These are phyloP conservation scores for Gallirallus australis DNA, from an alignment of 2,797 vertebrate species.

Conservation along the genomic window DNA sequence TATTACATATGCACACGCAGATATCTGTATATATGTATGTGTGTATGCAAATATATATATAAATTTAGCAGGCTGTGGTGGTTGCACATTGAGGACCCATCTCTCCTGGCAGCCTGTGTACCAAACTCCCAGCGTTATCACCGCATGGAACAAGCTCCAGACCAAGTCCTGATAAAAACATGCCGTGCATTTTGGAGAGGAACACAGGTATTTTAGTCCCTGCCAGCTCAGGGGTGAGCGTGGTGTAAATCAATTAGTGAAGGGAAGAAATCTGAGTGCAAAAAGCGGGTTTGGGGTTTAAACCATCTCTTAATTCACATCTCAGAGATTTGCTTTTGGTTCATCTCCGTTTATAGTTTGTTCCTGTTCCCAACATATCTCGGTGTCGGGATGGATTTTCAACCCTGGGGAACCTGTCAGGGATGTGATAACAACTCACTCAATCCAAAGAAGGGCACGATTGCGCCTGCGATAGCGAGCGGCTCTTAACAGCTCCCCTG, in stretches of 20 bases:
- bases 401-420: slow-evolving; percentile 34
- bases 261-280: background rate
- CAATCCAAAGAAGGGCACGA: slow-evolving; percentile 47
- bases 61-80: background rate
- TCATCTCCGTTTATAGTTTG: slow-evolving; percentile 28
- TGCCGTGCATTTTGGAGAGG: background rate
- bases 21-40: background rate
- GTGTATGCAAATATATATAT: background rate
- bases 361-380: slow-evolving; percentile 35
- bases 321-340: background rate
- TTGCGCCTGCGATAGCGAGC: background rate
- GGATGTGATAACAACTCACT: slow-evolving; percentile 46
- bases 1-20: background rate
- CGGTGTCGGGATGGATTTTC: slow-evolving; percentile 31
- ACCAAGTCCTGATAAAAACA: slow-evolving; percentile 10
- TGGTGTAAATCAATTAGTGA: background rate
- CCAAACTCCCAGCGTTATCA: background rate
- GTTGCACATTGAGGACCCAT: background rate
- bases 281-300: background rate
- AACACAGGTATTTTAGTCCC: background rate
- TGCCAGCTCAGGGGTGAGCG: background rate
- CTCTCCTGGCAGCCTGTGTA: background rate
- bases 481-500: background rate
- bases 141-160: background rate
- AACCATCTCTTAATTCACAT: background rate